These are phyloP conservation scores for Myanophis thanlyinensis DNA, from an alignment of 2,113 vertebrate genomes.

Conservation along the genomic window DNA sequence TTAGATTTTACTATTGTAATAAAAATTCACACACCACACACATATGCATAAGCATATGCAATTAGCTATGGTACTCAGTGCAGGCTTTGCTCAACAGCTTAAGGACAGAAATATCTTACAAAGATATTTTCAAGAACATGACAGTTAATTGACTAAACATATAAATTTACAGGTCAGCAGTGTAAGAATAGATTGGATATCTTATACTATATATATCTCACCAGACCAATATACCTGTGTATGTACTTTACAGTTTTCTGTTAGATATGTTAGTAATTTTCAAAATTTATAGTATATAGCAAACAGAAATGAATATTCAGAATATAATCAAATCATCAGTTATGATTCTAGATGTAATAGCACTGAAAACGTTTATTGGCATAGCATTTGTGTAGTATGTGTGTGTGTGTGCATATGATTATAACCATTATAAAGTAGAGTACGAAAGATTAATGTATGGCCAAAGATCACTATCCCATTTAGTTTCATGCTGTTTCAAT, in stretches of 20 bases:
- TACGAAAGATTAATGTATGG: not conserved
- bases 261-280: not conserved
- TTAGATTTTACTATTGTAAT: not conserved
- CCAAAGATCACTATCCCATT: not conserved
- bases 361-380: not conserved
- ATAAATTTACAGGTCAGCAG: not conserved
- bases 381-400: not conserved
- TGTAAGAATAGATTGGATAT: not conserved
- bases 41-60: not conserved
- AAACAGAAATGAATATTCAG: not conserved
- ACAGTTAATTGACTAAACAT: not conserved
- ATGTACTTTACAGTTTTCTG: not conserved
- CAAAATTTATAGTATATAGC: not conserved
- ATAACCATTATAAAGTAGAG: not conserved
- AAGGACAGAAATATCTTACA: not conserved
- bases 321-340: not conserved
- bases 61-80: not conserved
- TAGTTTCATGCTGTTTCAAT: not conserved
- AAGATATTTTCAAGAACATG: not conserved
- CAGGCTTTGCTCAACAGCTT: not conserved
- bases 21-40: not conserved
- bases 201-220: not conserved
- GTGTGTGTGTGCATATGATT: too few relatives aligned
- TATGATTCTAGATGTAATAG: not conserved
- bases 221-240: not conserved